A percentile compares a stretch with the other conserved stretches of the same genome.
phyloP scores from a whole-genome alignment of 2,888 invertebrate genomes.

The Dioctria linearis region DNA sequence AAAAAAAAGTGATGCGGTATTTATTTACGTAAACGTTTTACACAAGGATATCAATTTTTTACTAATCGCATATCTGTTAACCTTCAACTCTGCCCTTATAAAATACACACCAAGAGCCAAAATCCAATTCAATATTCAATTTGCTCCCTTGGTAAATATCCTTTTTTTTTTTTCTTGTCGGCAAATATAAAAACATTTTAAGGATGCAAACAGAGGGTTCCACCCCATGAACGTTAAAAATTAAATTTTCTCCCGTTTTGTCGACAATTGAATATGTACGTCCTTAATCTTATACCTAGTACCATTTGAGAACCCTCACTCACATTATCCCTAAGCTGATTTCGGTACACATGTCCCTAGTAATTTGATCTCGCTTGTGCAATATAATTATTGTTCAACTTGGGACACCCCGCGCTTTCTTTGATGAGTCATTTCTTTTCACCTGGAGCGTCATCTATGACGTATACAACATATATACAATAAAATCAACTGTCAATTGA shows the following conservation, averaged over 20 bases:
- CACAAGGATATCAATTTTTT: constrained; percentile 19
- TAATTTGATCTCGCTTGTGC: constrained; percentile 21
- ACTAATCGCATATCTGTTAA: constrained; percentile 25
- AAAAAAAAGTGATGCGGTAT: too few relatives aligned
- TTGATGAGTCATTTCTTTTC: not conserved
- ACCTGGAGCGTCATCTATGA: not conserved
- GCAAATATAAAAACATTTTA: not conserved
- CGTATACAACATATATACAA: not conserved
- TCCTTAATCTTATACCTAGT: constrained; percentile 13
- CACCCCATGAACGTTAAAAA: constrained; percentile 5
- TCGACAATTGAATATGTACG: constrained; percentile 11
- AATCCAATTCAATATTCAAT: constrained; percentile 38
- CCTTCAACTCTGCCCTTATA: not conserved
- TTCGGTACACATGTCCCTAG: constrained; percentile 24
- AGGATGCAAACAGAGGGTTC: constrained; percentile 21
- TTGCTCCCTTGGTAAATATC: constrained; percentile 29
- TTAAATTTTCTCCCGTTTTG: constrained; percentile 19
- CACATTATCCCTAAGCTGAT: constrained; percentile 14
- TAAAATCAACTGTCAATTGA: constrained; percentile 13
- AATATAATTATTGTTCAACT: constrained; percentile 3
- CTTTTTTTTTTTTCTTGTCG: not conserved
- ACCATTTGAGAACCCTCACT: constrained; percentile 1
- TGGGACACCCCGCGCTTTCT: not conserved
- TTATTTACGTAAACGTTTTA: too few relatives aligned
- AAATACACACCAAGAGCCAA: not conserved